Evolutionary conservation across 1,140 invertebrate species (phyloP).

Genomic region (Aphelinus atriplicis): DNA sequence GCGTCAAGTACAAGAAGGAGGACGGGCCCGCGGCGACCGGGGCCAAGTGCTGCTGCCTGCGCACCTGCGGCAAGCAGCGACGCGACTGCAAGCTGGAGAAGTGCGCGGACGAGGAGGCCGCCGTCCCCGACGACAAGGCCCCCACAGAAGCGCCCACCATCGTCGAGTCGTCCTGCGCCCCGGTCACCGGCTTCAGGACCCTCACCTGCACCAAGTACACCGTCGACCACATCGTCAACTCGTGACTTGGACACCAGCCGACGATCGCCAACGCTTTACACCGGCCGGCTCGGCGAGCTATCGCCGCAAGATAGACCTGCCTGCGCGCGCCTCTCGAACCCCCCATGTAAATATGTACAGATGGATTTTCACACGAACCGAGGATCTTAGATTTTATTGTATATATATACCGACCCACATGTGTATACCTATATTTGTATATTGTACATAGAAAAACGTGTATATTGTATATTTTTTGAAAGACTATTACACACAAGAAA

Average conservation of each 20-base stretch:
- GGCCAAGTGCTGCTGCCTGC: conserved; percentile 64
- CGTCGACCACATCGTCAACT: conserved; percentile 63
- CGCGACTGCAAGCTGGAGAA: conserved; percentile 32
- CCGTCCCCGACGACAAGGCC: conserved; percentile 40
- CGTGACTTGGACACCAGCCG: conserved; percentile 42
- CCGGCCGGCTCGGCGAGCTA: no score
- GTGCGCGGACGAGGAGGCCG: conserved; percentile 52
- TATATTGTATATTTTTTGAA: no score
- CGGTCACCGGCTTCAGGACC: conserved; percentile 39
- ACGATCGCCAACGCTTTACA: no score
- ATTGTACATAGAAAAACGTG: no score
- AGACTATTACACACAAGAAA: no score
- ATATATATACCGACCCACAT: no score
- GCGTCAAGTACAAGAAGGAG: conserved; percentile 93
- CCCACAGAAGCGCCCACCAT: conserved; percentile 32
- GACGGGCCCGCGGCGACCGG: conserved; percentile 64
- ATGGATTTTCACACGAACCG: no score
- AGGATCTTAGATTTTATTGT: no score
- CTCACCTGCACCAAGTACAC: conserved; percentile 61
- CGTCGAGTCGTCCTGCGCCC: conserved; percentile 46
- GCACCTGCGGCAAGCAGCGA: conserved; percentile 68
- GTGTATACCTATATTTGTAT: no score
- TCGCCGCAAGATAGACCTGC: no score
- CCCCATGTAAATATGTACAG: no score
- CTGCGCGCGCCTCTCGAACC: no score